These are phyloP conservation scores for Oreotrochilus melanogaster DNA, from an alignment of 2,113 vertebrate species.

Conservation along the genomic window DNA sequence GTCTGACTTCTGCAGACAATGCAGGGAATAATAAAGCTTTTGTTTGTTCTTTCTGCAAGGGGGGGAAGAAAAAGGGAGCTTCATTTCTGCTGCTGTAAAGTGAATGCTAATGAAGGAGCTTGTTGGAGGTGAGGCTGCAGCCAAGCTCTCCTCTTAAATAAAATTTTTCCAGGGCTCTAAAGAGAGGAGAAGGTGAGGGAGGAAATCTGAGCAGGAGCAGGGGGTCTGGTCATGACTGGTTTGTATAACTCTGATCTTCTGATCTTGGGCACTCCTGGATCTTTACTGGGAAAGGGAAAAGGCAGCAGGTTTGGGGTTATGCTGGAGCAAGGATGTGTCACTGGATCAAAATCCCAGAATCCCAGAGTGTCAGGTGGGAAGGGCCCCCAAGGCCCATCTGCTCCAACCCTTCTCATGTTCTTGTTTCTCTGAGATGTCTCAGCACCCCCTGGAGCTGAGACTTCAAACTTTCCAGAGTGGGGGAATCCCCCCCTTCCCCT, in stretches of 20 bases:
- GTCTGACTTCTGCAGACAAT: neutral
- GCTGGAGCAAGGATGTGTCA: neutral
- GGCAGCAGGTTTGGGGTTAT: neutral
- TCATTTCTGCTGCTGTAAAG: neutral
- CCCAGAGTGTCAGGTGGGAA: no score
- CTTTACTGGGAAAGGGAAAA: neutral
- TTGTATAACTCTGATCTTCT: neutral
- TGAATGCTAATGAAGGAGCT: neutral
- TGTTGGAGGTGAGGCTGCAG: neutral
- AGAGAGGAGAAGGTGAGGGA: neutral
- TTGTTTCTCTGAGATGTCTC: no score
- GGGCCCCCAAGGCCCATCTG: no score
- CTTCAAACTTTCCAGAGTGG: no score
- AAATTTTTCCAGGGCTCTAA: neutral
- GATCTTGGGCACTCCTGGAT: accelerated
- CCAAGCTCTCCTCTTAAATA: neutral
- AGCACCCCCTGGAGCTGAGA: no score
- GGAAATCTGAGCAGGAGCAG: accelerated
- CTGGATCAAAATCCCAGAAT: no score
- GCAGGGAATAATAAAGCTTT: neutral
- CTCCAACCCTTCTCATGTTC: no score
- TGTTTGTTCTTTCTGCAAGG: neutral
- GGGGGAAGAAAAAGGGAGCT: neutral
- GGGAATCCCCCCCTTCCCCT: no score
- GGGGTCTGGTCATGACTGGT: neutral